These are phyloP conservation scores for Argya squamiceps DNA, from an alignment of 2,797 vertebrate species.

Conservation along the genomic window DNA sequence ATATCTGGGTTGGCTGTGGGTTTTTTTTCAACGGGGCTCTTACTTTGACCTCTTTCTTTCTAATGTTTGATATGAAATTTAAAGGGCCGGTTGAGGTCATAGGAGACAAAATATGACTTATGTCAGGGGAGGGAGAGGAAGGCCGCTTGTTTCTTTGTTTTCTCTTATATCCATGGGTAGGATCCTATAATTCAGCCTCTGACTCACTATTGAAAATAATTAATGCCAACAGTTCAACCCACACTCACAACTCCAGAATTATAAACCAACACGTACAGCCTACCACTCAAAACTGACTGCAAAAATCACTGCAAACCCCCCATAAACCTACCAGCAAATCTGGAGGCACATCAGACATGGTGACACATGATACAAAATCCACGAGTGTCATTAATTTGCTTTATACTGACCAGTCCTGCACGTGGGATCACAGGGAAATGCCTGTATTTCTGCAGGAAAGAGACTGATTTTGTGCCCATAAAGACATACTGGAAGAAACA, in stretches of 20 bases:
- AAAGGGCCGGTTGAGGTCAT: conserved; percentile 44
- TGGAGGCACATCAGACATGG: not conserved
- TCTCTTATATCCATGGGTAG: not conserved
- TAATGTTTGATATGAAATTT: conserved; percentile 61
- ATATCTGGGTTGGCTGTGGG: conserved; percentile 36
- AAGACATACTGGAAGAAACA: not conserved
- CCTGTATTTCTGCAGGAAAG: not conserved
- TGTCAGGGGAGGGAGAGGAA: conserved; percentile 25
- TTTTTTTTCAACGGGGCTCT: conserved; percentile 17
- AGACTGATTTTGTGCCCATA: not conserved
- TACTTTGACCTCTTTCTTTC: conserved; percentile 57
- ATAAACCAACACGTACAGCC: conserved; percentile 12
- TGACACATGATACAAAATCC: not conserved
- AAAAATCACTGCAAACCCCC: not conserved
- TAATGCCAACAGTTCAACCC: conserved; percentile 46
- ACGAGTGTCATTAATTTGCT: not conserved
- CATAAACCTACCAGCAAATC: not conserved
- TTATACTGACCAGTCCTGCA: not conserved
- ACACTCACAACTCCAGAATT: conserved; percentile 9
- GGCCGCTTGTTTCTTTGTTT: conserved; percentile 51
- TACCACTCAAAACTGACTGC: not conserved
- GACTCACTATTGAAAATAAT: conserved; percentile 47
- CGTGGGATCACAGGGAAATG: rapidly evolving
- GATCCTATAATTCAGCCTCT: conserved; percentile 32
- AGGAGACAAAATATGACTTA: conserved; percentile 57